These are phyloP conservation scores for Agrotis segetum DNA, from an alignment of 2,888 invertebrate genomes.

Conservation along the genomic window DNA sequence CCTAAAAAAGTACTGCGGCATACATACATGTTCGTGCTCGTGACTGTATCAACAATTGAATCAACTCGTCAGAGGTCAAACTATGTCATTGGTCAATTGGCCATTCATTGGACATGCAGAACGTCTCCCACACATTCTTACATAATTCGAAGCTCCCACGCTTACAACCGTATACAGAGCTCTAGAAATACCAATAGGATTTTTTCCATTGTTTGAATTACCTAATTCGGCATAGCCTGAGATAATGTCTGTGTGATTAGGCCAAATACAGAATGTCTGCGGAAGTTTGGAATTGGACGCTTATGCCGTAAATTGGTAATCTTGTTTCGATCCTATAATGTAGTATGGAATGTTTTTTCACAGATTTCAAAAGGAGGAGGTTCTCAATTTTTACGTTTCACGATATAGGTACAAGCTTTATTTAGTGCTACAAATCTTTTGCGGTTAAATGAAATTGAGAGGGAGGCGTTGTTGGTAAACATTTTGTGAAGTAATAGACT, in stretches of 20 bases:
- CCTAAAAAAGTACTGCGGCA: too few species aligned
- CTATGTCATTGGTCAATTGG: conserved; percentile 31
- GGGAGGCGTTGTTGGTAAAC: background rate
- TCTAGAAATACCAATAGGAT: conserved; percentile 2
- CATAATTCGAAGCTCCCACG: conserved; percentile 30
- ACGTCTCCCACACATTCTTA: conserved; percentile 22
- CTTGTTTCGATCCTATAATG: background rate
- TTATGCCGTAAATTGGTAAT: background rate
- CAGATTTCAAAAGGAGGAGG: too few species aligned
- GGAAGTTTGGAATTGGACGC: conserved; percentile 10
- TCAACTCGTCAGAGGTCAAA: conserved; percentile 41
- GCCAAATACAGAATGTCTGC: conserved; percentile 13
- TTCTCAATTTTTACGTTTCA: too few species aligned
- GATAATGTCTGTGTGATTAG: conserved; percentile 6
- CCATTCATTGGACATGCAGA: conserved; percentile 2
- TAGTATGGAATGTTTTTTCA: background rate
- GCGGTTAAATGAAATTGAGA: background rate
- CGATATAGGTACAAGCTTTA: too few species aligned
- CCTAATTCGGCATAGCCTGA: conserved; percentile 8
- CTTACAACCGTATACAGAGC: background rate
- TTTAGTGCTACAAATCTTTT: background rate
- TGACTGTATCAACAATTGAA: conserved; percentile 32
- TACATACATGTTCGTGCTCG: background rate
- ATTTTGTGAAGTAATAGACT: background rate
- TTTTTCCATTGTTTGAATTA: conserved; percentile 6